Evolutionary conservation across 2,888 invertebrate genomes (phyloP).

Genomic region (Villa cingulata): DNA sequence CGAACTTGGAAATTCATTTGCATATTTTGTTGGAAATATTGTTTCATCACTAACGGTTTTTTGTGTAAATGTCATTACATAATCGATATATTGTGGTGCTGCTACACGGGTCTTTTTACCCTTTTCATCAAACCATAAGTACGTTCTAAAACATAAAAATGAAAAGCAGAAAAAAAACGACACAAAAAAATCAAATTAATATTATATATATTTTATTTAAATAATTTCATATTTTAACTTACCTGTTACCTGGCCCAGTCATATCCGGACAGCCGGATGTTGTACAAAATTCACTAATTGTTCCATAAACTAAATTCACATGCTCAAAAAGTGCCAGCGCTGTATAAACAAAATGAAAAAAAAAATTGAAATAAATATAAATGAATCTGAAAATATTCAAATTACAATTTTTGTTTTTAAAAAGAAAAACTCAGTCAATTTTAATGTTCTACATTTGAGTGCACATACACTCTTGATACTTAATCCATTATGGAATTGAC

Average conservation of each 20-base stretch:
- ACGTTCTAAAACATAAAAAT: constrained; percentile 57
- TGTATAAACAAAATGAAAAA: constrained; percentile 32
- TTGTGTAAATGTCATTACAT: constrained; percentile 96
- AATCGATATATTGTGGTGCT: constrained; percentile 97
- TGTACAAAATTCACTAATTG: constrained; percentile 97
- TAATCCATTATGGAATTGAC: too few species aligned
- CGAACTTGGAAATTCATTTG: constrained; percentile 83
- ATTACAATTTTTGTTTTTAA: too few species aligned
- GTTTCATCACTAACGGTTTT: constrained; percentile 93
- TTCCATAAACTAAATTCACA: constrained; percentile 96
- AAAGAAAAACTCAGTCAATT: too few species aligned
- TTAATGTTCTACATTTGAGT: too few species aligned
- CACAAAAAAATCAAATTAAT: too few species aligned
- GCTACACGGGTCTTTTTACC: constrained; percentile 95
- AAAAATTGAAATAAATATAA: not conserved
- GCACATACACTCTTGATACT: too few species aligned
- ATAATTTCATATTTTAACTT: constrained; percentile 20
- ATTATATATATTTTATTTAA: too few species aligned
- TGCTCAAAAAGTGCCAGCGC: constrained; percentile 97
- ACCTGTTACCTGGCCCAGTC: constrained; percentile 91
- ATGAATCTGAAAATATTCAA: too few species aligned
- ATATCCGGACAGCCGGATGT: constrained; percentile 90
- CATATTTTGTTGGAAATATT: constrained; percentile 97
- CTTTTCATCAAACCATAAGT: constrained; percentile 97
- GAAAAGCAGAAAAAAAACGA: not conserved